These are phyloP conservation scores for Dicranocentrus wangi DNA, from an alignment of 2,888 invertebrate genomes.

Conservation along the genomic window DNA sequence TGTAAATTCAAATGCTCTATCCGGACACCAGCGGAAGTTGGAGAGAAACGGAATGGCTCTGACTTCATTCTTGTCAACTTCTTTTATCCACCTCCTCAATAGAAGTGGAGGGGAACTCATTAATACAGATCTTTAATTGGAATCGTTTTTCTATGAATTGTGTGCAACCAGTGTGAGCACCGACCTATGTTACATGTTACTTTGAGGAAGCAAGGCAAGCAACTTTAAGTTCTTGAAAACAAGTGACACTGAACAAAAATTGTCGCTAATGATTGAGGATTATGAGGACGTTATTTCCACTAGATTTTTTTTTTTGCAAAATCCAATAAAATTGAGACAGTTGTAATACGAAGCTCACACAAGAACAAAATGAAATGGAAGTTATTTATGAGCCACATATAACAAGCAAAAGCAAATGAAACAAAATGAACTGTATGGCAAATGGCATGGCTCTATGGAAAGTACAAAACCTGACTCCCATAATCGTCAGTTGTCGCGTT, in stretches of 20 bases:
- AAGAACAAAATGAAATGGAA: no score
- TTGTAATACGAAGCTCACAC: no score
- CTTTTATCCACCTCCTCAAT: constrained; percentile 22
- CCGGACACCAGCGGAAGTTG: constrained; percentile 57
- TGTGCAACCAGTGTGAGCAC: no score
- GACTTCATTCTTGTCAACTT: constrained; percentile 53
- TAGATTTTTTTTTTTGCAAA: no score
- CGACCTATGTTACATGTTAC: neutral
- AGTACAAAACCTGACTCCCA: no score
- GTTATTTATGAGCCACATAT: no score
- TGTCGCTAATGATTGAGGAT: neutral
- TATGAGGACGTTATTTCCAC: neutral
- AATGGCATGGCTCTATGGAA: no score
- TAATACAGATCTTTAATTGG: neutral
- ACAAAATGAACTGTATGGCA: no score
- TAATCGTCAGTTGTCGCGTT: no score
- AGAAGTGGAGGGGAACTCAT: neutral
- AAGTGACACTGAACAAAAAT: constrained; percentile 32
- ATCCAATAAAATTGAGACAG: no score
- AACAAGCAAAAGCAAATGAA: no score
- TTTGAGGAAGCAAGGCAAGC: constrained; percentile 29
- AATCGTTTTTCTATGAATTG: no score
- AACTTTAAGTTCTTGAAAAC: constrained; percentile 26
- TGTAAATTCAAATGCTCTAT: constrained; percentile 40
- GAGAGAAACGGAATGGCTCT: constrained; percentile 44